Percentiles rank a stretch among this genome's conserved stretches.
Conservation (phyloP, 2,113 vertebrate species). For the Lepisosteus oculatus region DNA sequence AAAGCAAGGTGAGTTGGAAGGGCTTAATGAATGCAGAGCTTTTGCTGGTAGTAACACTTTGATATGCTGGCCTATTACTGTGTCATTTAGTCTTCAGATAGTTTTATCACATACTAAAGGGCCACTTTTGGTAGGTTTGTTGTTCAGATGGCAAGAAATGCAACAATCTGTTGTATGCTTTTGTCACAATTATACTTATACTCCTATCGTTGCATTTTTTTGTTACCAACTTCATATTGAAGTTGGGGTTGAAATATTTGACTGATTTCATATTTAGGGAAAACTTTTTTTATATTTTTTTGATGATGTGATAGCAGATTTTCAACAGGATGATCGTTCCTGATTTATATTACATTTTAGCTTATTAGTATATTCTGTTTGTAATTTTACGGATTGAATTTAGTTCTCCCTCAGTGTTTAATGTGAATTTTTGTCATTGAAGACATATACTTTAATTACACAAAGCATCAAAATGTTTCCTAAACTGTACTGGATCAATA, state of each 20-base stretch:
- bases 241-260: constrained; percentile 44
- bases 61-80: background rate
- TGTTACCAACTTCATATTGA: constrained; percentile 64
- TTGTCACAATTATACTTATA: constrained; percentile 45
- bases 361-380: constrained; percentile 49
- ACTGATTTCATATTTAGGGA: constrained; percentile 33
- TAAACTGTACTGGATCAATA: too few relatives aligned
- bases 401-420: background rate
- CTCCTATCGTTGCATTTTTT: constrained; percentile 24
- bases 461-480: background rate
- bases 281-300: constrained; percentile 29
- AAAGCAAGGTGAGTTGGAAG: too few relatives aligned
- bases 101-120: too few relatives aligned
- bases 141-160: too few relatives aligned
- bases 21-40: too few relatives aligned
- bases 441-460: background rate
- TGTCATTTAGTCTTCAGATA: too few relatives aligned
- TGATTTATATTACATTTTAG: constrained; percentile 37
- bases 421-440: background rate
- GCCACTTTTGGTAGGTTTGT: too few relatives aligned
- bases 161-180: constrained; percentile 20
- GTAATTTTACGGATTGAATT: constrained; percentile 37
- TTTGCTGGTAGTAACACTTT: background rate
- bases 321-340: constrained; percentile 29
- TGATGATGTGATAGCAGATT: constrained; percentile 25